phyloP scores from a whole-genome alignment of 1,140 invertebrate species.

The Pemphigus obesinymphae region DNA sequence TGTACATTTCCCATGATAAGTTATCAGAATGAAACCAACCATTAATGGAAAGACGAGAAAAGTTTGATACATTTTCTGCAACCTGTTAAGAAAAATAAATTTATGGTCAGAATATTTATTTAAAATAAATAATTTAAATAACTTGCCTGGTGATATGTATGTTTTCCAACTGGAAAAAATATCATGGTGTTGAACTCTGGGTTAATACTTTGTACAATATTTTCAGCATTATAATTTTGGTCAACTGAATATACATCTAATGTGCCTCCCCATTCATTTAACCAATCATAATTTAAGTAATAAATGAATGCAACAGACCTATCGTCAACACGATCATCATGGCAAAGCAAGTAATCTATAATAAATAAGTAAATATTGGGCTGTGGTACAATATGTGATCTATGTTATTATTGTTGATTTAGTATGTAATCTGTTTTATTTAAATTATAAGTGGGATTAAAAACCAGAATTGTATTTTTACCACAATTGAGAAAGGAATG shows the following conservation, averaged over 20 bases:
- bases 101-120: not conserved
- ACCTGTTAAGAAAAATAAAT: slow-evolving; percentile 43
- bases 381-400: no score
- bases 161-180: slow-evolving; percentile 46
- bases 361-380: not conserved
- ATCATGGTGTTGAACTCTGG: slow-evolving; percentile 45
- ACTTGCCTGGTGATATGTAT: slow-evolving; percentile 46
- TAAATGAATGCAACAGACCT: slow-evolving; percentile 46
- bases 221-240: slow-evolving; percentile 4
- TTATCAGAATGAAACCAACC: slow-evolving; percentile 46
- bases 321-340: slow-evolving; percentile 47
- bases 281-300: slow-evolving; percentile 44
- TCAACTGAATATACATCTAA: slow-evolving; percentile 45
- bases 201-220: slow-evolving; percentile 34
- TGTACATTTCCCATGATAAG: not conserved
- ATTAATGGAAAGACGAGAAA: slow-evolving; percentile 45
- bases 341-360: slow-evolving; percentile 47
- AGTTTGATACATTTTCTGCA: slow-evolving; percentile 42
- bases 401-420: no score
- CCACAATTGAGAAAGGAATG: no score
- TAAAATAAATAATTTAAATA: not conserved
- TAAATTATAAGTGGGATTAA: no score
- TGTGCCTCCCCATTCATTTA: slow-evolving; percentile 43
- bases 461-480: no score
- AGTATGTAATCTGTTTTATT: no score